Conservation (phyloP, 1,140 invertebrate genomes). For the Leptestheria dahalacensis region DNA sequence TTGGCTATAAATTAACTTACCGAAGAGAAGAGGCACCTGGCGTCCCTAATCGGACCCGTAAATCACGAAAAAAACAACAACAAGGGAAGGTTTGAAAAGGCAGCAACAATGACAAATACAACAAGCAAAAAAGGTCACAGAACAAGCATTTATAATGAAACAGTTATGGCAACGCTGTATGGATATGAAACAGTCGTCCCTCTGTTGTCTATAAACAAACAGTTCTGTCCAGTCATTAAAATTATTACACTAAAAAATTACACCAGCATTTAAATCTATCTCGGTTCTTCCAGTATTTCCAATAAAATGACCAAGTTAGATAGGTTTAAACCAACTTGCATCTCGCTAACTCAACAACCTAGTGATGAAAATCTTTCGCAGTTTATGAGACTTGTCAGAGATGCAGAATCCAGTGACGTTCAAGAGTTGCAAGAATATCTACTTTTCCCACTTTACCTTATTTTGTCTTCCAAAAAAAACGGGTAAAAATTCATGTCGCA, state of each 20-base stretch:
- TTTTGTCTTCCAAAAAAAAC: neutral
- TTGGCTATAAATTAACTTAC: too few species aligned
- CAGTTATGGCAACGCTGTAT: neutral
- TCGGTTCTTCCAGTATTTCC: too few species aligned
- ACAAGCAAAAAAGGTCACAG: too few species aligned
- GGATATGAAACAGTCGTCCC: neutral
- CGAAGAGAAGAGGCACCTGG: too few species aligned
- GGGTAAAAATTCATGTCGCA: neutral
- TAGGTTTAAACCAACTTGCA: slow-evolving; percentile 3
- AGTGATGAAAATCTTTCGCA: neutral
- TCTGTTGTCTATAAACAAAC: neutral
- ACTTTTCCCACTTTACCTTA: neutral
- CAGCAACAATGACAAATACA: too few species aligned
- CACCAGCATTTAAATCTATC: neutral
- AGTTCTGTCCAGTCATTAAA: too few species aligned
- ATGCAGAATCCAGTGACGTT: neutral
- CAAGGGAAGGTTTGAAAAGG: too few species aligned
- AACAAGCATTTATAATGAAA: too few species aligned
- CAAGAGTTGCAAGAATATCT: slow-evolving; percentile 2
- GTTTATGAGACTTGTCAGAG: neutral
- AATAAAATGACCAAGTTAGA: neutral
- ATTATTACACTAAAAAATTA: neutral
- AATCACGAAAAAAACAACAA: too few species aligned
- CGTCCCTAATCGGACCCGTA: too few species aligned
- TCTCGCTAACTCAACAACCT: neutral